Base-by-base conservation (phyloP, 2,113 vertebrate genomes). In the Thryonomys swinderianus region DNA sequence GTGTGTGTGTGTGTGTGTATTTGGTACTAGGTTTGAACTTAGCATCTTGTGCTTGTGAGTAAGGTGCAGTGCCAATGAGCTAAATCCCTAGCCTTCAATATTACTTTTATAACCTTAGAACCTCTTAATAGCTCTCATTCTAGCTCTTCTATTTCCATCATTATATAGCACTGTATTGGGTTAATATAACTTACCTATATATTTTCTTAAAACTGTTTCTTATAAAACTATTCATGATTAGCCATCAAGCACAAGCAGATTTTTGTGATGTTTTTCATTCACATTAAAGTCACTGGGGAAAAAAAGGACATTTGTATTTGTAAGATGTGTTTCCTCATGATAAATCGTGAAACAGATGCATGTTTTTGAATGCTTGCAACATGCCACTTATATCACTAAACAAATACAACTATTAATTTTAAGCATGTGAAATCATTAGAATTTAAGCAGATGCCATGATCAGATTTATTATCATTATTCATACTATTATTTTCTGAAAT, bases 51-150 rank as follows among this genome's bases (percentile, higher is more conserved):
- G 5, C 48, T 51, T 51, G 48, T 51, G 48, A 51, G 48, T 5
- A 5, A 51, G 48, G 48, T 10, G 6, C 48, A 10, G 48, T 51
- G 48, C 48, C 48, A 51, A 51, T 51, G 48, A 51, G 48, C 48
- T 51, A 51, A 51, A 51, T 51, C 48, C 48, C 48, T 51, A 10
- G 48, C 48, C 48, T 51, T 92, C 14, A 88, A 34, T 3, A 23
- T 73, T 88, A 21, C 55, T 94, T 96, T 93, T 67, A 10, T 23
- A 55, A 89, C 59, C 90, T n/a, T 48, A 18, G 51, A 71, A 16
- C 14, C 1, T 74, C 30, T 13, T 94, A 37, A 67, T 9, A 69
- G 4, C 42, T 32, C 10, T n/a, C 55, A 17, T 18, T 62, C 8
- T 40, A 85, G 34, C 59, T 89, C 27, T 66, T 34, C 67, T 20